Percentiles rank a stretch among this genome's conserved stretches.
phyloP scores from a whole-genome alignment of 1,140 invertebrate species.

The Meloidogyne exigua region DNA sequence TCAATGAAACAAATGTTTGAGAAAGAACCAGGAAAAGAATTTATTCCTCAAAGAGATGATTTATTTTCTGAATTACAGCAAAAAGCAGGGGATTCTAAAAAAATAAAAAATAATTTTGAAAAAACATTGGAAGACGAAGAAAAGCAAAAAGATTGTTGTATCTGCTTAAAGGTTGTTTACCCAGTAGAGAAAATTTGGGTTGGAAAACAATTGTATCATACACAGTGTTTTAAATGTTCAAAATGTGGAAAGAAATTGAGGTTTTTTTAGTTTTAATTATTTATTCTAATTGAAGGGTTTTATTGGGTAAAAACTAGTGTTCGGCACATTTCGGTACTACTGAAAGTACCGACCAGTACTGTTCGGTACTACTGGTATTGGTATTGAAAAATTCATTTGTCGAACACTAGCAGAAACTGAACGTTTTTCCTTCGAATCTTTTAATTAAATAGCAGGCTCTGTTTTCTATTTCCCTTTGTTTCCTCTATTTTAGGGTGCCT shows the following conservation, averaged over 20 bases:
- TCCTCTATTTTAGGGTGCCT: too few species aligned
- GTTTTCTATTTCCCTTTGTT: too few species aligned
- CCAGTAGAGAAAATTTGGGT: slow-evolving; percentile 62
- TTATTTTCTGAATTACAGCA: not conserved
- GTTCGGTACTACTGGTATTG: too few species aligned
- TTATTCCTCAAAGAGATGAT: not conserved
- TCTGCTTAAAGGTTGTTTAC: slow-evolving; percentile 64
- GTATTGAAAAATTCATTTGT: too few species aligned
- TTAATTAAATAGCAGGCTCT: too few species aligned
- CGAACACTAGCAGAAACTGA: too few species aligned
- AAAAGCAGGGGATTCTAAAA: not conserved
- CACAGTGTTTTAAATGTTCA: slow-evolving; percentile 62
- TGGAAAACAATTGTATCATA: slow-evolving; percentile 63
- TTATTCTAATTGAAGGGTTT: too few species aligned
- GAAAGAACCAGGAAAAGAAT: not conserved
- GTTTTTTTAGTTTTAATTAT: slow-evolving; percentile 38
- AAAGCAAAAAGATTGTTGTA: slow-evolving; percentile 54
- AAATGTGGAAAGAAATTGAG: slow-evolving; percentile 61
- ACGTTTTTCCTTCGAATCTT: too few species aligned
- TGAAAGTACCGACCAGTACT: too few species aligned
- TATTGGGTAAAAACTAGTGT: too few species aligned
- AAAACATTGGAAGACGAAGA: slow-evolving; percentile 37
- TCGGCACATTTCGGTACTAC: too few species aligned
- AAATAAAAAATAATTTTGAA: slow-evolving; percentile 2
- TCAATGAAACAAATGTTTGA: not conserved